These are phyloP conservation scores for Hirtodrosophila alboralis DNA, from an alignment of 2,888 invertebrate species.

Conservation along the genomic window DNA sequence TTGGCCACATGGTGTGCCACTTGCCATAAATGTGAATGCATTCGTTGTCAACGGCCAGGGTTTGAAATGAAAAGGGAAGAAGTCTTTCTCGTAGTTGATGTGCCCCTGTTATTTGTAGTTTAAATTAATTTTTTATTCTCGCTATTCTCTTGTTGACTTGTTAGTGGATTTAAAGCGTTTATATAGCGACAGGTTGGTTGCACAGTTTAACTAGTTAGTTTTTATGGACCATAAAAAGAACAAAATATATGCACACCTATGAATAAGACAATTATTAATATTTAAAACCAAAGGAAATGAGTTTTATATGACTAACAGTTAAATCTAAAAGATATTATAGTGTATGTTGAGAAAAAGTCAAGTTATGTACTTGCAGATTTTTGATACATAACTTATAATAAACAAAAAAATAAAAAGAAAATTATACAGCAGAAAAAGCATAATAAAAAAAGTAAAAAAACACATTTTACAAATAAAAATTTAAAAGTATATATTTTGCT, in stretches of 20 bases:
- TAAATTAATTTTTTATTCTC: conserved; percentile 54
- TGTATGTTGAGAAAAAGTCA: too few relatives aligned
- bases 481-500: too few relatives aligned
- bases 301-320: too few relatives aligned
- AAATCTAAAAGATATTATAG: too few relatives aligned
- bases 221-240: conserved; percentile 5
- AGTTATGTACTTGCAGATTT: too few relatives aligned
- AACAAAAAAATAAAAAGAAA: too few relatives aligned
- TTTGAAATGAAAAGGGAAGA: not conserved
- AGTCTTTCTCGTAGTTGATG: conserved; percentile 18
- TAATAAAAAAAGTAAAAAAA: too few relatives aligned
- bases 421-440: too few relatives aligned
- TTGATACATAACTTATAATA: too few relatives aligned
- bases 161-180: conserved; percentile 32
- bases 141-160: conserved; percentile 37
- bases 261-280: too few relatives aligned
- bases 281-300: too few relatives aligned
- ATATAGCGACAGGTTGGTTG: conserved; percentile 13
- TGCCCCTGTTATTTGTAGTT: conserved; percentile 47
- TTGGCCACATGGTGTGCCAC: conserved; percentile 56
- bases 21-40: conserved; percentile 56
- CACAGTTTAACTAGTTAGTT: conserved; percentile 1
- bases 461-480: too few relatives aligned
- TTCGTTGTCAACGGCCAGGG: conserved; percentile 47
- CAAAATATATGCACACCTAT: conserved; percentile 1